A percentile compares a stretch with the other conserved stretches of the same genome.
Evolutionary conservation across 2,797 vertebrate genomes (phyloP).

Genomic region (Sparidentex hasta): DNA sequence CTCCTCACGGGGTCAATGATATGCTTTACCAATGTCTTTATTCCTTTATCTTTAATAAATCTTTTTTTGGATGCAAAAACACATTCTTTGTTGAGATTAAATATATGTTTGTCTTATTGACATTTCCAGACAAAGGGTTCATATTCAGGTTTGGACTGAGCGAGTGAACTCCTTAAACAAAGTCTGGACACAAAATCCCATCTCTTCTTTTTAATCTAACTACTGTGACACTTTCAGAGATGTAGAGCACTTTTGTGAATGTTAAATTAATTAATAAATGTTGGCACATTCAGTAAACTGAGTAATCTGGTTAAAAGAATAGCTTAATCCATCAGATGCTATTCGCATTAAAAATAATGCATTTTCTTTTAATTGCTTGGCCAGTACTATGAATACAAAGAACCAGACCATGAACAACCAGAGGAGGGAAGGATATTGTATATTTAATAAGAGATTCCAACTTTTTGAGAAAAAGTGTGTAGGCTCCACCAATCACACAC

Average conservation of each 20-base stretch:
- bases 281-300: no score
- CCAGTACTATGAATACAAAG: neutral
- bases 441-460: neutral
- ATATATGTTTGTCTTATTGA: slow-evolving; percentile 37
- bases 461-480: neutral
- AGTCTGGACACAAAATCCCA: neutral
- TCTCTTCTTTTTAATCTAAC: neutral
- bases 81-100: slow-evolving; percentile 37
- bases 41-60: slow-evolving; percentile 43
- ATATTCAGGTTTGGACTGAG: slow-evolving; percentile 31
- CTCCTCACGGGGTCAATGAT: slow-evolving; percentile 53
- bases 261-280: no score
- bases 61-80: slow-evolving; percentile 36
- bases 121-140: slow-evolving; percentile 33
- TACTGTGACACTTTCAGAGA: no score
- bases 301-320: neutral
- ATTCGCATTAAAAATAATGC: neutral
- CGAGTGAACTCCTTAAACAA: slow-evolving; percentile 4
- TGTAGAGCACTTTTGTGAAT: no score
- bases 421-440: neutral
- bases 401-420: neutral
- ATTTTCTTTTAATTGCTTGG: neutral
- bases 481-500: neutral
- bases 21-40: slow-evolving; percentile 42
- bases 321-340: neutral